These are phyloP conservation scores for Platalea minor DNA, from an alignment of 2,797 vertebrate species.

Conservation along the genomic window DNA sequence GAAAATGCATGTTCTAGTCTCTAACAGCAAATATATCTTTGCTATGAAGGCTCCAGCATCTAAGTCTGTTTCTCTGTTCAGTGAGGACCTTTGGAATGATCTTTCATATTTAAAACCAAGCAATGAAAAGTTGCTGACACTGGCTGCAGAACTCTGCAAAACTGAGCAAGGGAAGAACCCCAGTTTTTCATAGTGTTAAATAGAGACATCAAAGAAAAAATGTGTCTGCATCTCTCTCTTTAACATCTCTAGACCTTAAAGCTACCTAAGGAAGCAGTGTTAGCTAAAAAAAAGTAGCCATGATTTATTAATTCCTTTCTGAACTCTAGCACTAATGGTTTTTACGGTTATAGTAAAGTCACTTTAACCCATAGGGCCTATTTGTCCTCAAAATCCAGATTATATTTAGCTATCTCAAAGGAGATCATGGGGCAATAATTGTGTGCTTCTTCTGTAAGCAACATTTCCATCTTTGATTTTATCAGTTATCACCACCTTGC, in stretches of 20 bases:
- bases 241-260: not conserved
- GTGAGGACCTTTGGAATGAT: not conserved
- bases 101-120: not conserved
- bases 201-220: not conserved
- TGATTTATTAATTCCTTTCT: not conserved
- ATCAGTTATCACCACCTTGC: not conserved
- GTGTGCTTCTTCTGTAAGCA: not conserved
- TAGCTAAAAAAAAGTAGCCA: not conserved
- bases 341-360: not conserved
- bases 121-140: not conserved
- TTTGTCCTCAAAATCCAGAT: not conserved
- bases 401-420: not conserved
- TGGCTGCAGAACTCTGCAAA: not conserved
- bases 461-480: not conserved
- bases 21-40: not conserved
- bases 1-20: not conserved
- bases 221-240: not conserved
- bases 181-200: not conserved
- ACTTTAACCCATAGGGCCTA: not conserved
- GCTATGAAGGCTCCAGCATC: not conserved
- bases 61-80: not conserved
- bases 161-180: not conserved
- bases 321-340: not conserved
- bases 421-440: not conserved
- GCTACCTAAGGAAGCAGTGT: not conserved